phyloP scores from a whole-genome alignment of 2,797 vertebrate species.

The Ctenopoma multispine region DNA sequence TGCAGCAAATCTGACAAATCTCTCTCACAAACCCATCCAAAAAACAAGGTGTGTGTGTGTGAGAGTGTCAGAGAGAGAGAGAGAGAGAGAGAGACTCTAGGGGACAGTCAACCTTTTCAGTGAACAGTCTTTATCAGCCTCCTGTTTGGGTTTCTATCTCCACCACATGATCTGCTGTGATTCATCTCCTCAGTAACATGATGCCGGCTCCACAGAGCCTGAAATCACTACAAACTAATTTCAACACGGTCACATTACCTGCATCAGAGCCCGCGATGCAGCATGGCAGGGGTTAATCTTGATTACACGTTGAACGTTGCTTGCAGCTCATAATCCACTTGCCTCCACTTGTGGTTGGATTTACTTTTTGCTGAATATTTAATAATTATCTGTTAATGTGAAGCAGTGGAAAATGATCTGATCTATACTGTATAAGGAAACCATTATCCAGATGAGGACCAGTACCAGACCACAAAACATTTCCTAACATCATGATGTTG shows the following conservation, averaged over 20 bases:
- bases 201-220: not conserved
- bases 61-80: not conserved
- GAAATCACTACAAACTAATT: not conserved
- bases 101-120: constrained; percentile 66
- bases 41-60: constrained; percentile 34
- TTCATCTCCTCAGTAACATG: constrained; percentile 16
- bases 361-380: not conserved
- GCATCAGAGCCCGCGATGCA: not conserved
- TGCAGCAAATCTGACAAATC: constrained; percentile 68
- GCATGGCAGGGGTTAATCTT: not conserved
- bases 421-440: too few species aligned
- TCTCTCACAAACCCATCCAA: constrained; percentile 41
- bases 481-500: too few species aligned
- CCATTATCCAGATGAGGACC: too few species aligned
- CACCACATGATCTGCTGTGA: constrained; percentile 47
- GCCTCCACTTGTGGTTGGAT: not conserved
- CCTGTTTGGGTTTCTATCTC: constrained; percentile 51
- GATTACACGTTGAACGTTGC: not conserved
- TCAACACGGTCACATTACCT: not conserved
- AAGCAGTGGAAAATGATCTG: not conserved
- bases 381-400: too few species aligned
- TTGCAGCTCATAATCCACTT: not conserved
- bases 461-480: too few species aligned
- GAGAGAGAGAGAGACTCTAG: constrained; percentile 18
- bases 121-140: constrained; percentile 55